phyloP scores from a whole-genome alignment of 2,113 vertebrate genomes.

The Bettongia penicillata region DNA sequence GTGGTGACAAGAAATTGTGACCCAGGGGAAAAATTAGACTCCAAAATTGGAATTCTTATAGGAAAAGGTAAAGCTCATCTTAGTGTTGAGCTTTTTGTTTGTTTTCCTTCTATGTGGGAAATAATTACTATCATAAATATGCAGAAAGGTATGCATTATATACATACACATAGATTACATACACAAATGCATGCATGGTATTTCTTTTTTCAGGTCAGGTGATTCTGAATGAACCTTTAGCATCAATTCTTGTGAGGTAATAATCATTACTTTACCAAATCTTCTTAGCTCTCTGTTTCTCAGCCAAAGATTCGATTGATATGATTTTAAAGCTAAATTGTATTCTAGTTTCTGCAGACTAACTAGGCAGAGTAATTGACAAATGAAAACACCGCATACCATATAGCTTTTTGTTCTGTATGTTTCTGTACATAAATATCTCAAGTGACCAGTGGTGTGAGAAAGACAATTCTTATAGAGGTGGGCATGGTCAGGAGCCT shows the following conservation, averaged over 20 bases:
- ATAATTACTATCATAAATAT: not conserved
- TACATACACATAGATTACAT: not conserved
- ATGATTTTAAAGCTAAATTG: not conserved
- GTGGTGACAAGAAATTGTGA: slow-evolving; percentile 95
- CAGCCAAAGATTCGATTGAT: not conserved
- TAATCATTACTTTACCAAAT: not conserved
- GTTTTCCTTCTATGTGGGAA: slow-evolving; percentile 57
- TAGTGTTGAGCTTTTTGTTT: not conserved
- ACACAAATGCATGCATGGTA: not conserved
- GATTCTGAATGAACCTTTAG: not conserved
- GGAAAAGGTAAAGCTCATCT: slow-evolving; percentile 91
- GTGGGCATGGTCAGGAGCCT: not conserved
- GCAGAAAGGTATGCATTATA: not conserved
- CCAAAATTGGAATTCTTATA: slow-evolving; percentile 97
- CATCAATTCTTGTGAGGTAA: not conserved
- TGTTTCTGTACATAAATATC: not conserved
- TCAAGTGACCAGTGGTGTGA: not conserved
- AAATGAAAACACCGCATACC: not conserved
- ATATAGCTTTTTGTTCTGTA: not conserved
- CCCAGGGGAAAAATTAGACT: slow-evolving; percentile 95
- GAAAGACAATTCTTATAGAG: not conserved
- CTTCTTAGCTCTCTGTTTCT: not conserved
- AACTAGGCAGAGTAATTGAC: not conserved
- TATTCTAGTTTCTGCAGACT: not conserved
- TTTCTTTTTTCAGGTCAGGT: not conserved